A percentile compares a stretch with the other conserved stretches of the same genome.
Evolutionary conservation across 2,113 vertebrate genomes (phyloP).

Genomic region (Protobothrops flavoviridis): DNA sequence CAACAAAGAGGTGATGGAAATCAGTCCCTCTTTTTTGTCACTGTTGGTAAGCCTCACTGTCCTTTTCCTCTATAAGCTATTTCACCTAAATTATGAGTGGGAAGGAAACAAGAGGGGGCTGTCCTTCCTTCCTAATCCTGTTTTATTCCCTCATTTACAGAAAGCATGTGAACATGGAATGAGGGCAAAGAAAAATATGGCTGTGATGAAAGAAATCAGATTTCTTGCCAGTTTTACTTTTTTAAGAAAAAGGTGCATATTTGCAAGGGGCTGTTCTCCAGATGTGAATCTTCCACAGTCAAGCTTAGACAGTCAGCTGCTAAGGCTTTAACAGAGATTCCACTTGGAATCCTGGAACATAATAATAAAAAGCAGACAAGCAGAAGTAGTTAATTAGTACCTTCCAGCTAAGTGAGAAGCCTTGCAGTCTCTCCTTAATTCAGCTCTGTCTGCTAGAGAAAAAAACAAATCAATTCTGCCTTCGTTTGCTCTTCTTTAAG

Average conservation of each 20-base stretch:
- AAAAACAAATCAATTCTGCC: slow-evolving; percentile 52
- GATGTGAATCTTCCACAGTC: background rate
- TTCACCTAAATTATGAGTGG: background rate
- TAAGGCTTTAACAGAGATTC: slow-evolving; percentile 37
- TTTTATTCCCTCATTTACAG: background rate
- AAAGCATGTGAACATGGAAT: background rate
- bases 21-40: background rate
- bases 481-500: slow-evolving; percentile 39
- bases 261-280: slow-evolving; percentile 39
- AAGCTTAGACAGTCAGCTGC: slow-evolving; percentile 8
- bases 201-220: background rate
- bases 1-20: background rate
- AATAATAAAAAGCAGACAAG: slow-evolving; percentile 36
- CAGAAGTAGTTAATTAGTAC: slow-evolving; percentile 27
- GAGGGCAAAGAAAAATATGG: background rate
- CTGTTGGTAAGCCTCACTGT: background rate
- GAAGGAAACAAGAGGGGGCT: background rate
- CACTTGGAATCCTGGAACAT: slow-evolving; percentile 23
- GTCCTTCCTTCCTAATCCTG: background rate
- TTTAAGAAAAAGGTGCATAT: slow-evolving; percentile 24
- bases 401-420: slow-evolving; percentile 37
- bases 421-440: slow-evolving; percentile 34
- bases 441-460: slow-evolving; percentile 34
- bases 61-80: background rate
- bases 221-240: slow-evolving; percentile 1